These are phyloP conservation scores for Torymus auratus DNA, from an alignment of 2,888 invertebrate genomes.

Conservation along the genomic window DNA sequence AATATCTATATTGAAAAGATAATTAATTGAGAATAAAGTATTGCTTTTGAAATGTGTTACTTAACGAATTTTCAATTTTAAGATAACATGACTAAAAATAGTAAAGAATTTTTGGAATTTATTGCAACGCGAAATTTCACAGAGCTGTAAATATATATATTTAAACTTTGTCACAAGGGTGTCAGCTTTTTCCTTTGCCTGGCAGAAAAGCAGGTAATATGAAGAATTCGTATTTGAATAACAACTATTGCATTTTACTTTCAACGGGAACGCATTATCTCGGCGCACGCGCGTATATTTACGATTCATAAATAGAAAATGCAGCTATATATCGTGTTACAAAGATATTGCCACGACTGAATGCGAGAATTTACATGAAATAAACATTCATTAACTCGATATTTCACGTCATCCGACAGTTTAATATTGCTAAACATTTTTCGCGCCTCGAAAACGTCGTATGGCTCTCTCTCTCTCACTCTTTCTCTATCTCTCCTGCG, in stretches of 20 bases:
- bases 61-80: too few species aligned
- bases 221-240: constrained; percentile 33
- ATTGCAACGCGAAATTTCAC: too few species aligned
- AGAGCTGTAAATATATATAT: too few species aligned
- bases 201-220: constrained; percentile 6
- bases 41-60: too few species aligned
- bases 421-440: constrained; percentile 36
- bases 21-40: too few species aligned
- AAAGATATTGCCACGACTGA: constrained; percentile 28
- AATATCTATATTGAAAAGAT: too few species aligned
- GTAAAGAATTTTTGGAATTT: too few species aligned
- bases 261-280: constrained; percentile 40
- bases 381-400: constrained; percentile 37
- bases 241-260: constrained; percentile 36
- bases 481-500: too few species aligned
- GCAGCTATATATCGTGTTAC: constrained; percentile 22
- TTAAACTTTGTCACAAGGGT: too few species aligned
- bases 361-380: constrained; percentile 36
- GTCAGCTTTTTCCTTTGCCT: too few species aligned
- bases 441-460: background rate
- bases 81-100: too few species aligned
- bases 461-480: too few species aligned
- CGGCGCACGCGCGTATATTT: constrained; percentile 26
- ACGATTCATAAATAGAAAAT: constrained; percentile 42
- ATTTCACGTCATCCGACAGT: constrained; percentile 19